Evolutionary conservation across 2,797 vertebrate species (phyloP).

Genomic region (Phrynocephalus guinanensis): DNA sequence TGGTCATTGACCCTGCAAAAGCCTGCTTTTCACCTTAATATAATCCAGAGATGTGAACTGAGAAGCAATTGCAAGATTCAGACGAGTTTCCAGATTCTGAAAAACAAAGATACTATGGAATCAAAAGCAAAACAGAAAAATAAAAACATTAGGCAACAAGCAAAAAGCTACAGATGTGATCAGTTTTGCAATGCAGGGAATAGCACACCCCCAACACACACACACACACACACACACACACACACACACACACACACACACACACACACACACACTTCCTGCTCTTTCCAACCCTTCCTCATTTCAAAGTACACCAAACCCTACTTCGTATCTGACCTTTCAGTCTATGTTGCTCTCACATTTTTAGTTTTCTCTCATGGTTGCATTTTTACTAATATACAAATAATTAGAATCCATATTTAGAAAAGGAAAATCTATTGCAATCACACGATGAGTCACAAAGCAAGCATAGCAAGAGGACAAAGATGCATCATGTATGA

Average conservation of each 20-base stretch:
- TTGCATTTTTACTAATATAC: background rate
- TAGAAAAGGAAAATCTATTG: background rate
- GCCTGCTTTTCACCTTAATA: slow-evolving; percentile 65
- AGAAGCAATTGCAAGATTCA: slow-evolving; percentile 66
- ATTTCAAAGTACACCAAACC: background rate
- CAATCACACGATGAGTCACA: background rate
- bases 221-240: too few relatives aligned
- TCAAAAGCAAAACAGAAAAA: background rate
- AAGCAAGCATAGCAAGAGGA: background rate
- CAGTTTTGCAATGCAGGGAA: background rate
- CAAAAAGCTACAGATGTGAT: background rate
- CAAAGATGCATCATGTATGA: too few relatives aligned
- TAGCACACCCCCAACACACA: too few relatives aligned
- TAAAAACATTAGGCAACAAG: background rate
- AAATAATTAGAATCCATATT: background rate
- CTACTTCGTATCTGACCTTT: background rate
- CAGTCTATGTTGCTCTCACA: background rate
- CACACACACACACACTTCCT: background rate
- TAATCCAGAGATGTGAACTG: slow-evolving; percentile 74
- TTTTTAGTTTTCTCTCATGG: background rate
- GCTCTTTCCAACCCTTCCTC: background rate
- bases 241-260: background rate
- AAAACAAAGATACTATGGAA: slow-evolving; percentile 45
- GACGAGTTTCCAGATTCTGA: slow-evolving; percentile 72
- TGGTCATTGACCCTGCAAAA: background rate